Conservation (phyloP, 2,888 invertebrate genomes). For the Hypena proboscidalis region DNA sequence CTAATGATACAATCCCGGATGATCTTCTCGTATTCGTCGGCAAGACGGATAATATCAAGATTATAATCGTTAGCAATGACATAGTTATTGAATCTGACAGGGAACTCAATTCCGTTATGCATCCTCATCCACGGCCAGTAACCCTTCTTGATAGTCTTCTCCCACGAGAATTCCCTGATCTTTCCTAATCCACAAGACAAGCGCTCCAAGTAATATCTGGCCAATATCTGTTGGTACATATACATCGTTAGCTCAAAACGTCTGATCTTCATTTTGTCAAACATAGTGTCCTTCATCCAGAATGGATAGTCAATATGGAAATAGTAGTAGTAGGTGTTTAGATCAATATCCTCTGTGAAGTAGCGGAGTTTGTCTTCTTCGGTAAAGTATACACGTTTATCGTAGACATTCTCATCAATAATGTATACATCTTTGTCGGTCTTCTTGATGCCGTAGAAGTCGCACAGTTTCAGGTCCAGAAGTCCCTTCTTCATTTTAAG, state of each 20-base stretch:
- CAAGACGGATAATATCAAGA: conserved; percentile 55
- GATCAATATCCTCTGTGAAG: conserved; percentile 88
- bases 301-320: conserved; percentile 87
- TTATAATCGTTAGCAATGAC: conserved; percentile 61
- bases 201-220: conserved; percentile 85
- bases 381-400: conserved; percentile 79
- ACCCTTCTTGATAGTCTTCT: conserved; percentile 74
- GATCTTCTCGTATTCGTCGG: conserved; percentile 78
- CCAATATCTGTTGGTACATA: conserved; percentile 88
- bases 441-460: conserved; percentile 80
- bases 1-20: conserved; percentile 85
- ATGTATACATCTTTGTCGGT: conserved; percentile 82
- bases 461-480: conserved; percentile 76
- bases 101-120: conserved; percentile 83
- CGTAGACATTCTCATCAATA: conserved; percentile 88
- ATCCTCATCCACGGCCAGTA: conserved; percentile 85
- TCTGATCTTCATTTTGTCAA: conserved; percentile 61
- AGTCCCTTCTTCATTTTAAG: conserved; percentile 80
- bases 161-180: conserved; percentile 75
- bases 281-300: conserved; percentile 84
- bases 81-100: conserved; percentile 79
- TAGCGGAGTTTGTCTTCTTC: conserved; percentile 86
- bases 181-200: conserved; percentile 78
- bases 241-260: conserved; percentile 85
- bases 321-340: conserved; percentile 87